Base-by-base conservation (phyloP, 2,797 vertebrate genomes). In the Neosilurus mollespiculum region DNA sequence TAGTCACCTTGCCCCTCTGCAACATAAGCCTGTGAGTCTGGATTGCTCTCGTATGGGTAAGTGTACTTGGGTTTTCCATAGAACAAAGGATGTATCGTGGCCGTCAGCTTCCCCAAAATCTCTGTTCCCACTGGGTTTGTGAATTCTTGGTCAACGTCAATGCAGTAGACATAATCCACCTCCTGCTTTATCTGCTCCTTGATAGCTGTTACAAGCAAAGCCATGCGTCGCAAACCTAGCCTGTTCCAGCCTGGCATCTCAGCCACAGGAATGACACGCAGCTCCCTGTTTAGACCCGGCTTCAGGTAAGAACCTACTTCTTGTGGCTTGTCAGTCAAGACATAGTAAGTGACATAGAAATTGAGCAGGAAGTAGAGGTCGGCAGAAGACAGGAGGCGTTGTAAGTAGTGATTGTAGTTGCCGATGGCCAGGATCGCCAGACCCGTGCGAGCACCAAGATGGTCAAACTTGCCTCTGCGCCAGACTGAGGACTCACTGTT, bases 331-430 rank as follows among this genome's bases (percentile, higher is more conserved):
- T 95, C 95, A n/a, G 94, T 95, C 84, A 96, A 93, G 56, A 95
- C 86, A 87, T 94, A 96, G 84, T 96, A 96, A 9, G 91, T 95
- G 85, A 96, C 94, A 2, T 11, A 84, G 54, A 94, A 91, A 66
- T 92, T 92, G 0, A 92, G 90, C 64, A 96, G 93, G 62, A 96
- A 96, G 91, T 93, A 84, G 8, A 80, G 84, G 86, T 96, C 94
- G 16, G 95, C 95, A 3, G 95, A 94, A 4, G 87, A 89, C 78
- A 96, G 81, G 87, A 96, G 95, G 65, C 89, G 89, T 1, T 76
- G 85, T 7, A 94, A 64, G 20, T 92, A 94, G 51, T 82, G 89
- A 72, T 91, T 92, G 14, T 95, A 94, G 3, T 90, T 91, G 70
- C 94, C 95, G 70, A 95, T 91, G 24, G 93, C 92, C 0, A 95